Evolutionary conservation across 2,113 vertebrate genomes (phyloP).

Genomic region (Chaetodon auriga): DNA sequence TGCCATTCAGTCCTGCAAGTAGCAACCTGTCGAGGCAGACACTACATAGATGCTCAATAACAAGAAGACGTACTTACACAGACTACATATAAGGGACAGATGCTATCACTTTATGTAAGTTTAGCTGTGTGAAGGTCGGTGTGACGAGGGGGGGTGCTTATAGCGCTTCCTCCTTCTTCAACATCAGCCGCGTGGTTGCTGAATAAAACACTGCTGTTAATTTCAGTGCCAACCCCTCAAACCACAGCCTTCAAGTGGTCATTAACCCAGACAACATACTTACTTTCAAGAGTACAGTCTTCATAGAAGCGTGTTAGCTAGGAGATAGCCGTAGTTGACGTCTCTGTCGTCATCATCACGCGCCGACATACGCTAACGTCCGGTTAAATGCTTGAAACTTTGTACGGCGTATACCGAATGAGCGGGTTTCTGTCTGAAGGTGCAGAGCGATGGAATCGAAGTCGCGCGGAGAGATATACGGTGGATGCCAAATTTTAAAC

Average conservation of each 20-base stretch:
- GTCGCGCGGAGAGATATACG: accelerated
- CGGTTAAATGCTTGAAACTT: neutral
- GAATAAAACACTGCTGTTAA: neutral
- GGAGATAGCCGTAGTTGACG: conserved; percentile 10
- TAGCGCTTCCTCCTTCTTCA: neutral
- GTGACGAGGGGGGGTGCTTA: neutral
- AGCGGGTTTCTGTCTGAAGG: neutral
- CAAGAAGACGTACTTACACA: too few relatives aligned
- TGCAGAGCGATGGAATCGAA: accelerated
- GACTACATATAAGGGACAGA: neutral
- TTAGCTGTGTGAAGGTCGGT: conserved; percentile 60
- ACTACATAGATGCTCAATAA: too few relatives aligned
- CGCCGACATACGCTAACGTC: neutral
- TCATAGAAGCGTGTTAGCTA: conserved; percentile 28
- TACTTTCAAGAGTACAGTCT: conserved; percentile 41
- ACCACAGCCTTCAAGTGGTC: neutral
- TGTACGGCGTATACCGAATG: accelerated
- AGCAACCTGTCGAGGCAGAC: too few relatives aligned
- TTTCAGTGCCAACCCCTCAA: neutral
- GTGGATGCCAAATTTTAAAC: neutral
- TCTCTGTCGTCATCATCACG: conserved; percentile 45
- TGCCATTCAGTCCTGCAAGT: neutral
- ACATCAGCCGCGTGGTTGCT: neutral
- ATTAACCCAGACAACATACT: conserved; percentile 1
- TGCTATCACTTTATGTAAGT: neutral